Percentiles rank a stretch among this genome's conserved stretches.
Evolutionary conservation across 2,888 invertebrate genomes (phyloP).

Genomic region (Hypomecis punctinalis): DNA sequence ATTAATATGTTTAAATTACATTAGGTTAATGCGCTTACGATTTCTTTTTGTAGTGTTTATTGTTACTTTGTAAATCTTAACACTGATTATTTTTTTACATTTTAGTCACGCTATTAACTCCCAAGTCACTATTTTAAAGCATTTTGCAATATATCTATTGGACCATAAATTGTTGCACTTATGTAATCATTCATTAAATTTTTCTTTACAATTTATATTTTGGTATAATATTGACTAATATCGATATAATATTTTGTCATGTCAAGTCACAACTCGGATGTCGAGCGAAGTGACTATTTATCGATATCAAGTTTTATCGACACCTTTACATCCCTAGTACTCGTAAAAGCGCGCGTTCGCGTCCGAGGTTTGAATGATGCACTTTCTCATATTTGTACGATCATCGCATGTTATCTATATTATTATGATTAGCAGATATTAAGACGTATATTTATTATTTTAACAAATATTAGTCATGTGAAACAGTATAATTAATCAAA

Average conservation of each 20-base stretch:
- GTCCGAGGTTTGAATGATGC: conserved; percentile 42
- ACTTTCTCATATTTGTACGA: conserved; percentile 49
- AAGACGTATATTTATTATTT: conserved; percentile 51
- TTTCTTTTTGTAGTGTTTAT: conserved; percentile 74
- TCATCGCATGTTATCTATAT: conserved; percentile 54
- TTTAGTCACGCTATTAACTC: conserved; percentile 73
- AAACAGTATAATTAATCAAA: conserved; percentile 35
- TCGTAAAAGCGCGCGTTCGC: conserved; percentile 16
- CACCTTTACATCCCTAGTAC: conserved; percentile 16
- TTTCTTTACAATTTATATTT: conserved; percentile 49
- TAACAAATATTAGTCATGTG: conserved; percentile 53
- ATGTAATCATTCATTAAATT: conserved; percentile 46
- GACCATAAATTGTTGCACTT: conserved; percentile 56
- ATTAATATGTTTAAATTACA: conserved; percentile 73
- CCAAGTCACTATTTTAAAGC: conserved; percentile 64
- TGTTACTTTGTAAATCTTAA: conserved; percentile 82
- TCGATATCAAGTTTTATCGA: conserved; percentile 33
- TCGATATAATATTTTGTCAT: conserved; percentile 54
- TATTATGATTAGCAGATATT: conserved; percentile 56
- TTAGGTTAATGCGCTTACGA: conserved; percentile 77
- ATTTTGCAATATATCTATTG: conserved; percentile 62
- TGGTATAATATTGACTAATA: conserved; percentile 47
- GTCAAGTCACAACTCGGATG: conserved; percentile 37
- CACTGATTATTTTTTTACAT: conserved; percentile 61
- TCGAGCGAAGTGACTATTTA: conserved; percentile 46